Conservation (phyloP, 2,888 invertebrate genomes). For the Hydrotaea cyrtoneurina region DNA sequence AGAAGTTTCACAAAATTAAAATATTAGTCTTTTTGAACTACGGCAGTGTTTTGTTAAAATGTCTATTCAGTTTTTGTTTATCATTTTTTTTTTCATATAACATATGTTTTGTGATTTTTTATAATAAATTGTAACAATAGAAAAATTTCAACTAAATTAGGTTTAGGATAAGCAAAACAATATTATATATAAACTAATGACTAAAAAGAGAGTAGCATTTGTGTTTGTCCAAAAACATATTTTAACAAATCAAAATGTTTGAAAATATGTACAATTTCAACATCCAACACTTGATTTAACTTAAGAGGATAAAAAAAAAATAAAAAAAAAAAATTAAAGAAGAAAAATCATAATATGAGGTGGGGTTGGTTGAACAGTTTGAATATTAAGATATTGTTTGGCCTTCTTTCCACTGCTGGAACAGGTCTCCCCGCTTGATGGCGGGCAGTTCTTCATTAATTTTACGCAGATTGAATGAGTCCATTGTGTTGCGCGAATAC, state of each 20-base stretch:
- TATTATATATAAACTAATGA: not conserved
- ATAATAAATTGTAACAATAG: not conserved
- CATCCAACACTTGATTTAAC: not conserved
- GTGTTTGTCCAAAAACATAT: slow-evolving; percentile 10
- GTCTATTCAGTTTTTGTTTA: not conserved
- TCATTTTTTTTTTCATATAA: slow-evolving; percentile 1
- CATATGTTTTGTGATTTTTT: not conserved
- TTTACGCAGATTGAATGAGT: slow-evolving; percentile 73
- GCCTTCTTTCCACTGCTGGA: slow-evolving; percentile 72
- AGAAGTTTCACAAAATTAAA: slow-evolving; percentile 17
- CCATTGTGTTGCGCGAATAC: slow-evolving; percentile 46
- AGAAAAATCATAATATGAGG: slow-evolving; percentile 2
- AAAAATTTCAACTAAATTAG: slow-evolving; percentile 15
- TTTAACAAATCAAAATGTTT: slow-evolving; percentile 8
- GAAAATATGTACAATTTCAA: slow-evolving; percentile 13
- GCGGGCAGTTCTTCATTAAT: slow-evolving; percentile 73
- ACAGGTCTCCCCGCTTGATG: slow-evolving; percentile 70
- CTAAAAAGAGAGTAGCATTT: slow-evolving; percentile 15
- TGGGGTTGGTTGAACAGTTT: not conserved
- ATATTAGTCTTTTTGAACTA: slow-evolving; percentile 38
- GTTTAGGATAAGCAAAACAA: slow-evolving; percentile 3
- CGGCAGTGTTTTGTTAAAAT: slow-evolving; percentile 26
- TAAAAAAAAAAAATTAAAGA: slow-evolving; percentile 25
- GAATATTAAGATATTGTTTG: slow-evolving; percentile 69
- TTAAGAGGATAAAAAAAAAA: not conserved